These are phyloP conservation scores for Rhagophthalmus giganteus DNA, from an alignment of 2,888 invertebrate species.

Conservation along the genomic window DNA sequence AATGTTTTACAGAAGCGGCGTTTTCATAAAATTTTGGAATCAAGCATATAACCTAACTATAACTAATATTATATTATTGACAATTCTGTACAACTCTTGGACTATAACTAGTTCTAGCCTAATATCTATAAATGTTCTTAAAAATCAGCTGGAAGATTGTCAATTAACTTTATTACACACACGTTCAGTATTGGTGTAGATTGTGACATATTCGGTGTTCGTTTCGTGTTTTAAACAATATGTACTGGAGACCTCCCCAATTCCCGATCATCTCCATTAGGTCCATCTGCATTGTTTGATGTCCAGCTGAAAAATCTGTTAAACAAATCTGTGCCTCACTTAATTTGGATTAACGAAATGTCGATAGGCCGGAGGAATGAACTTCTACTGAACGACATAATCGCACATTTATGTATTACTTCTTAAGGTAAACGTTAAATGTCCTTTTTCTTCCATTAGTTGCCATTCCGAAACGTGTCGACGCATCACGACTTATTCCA, in stretches of 20 bases:
- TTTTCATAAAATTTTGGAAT: no score
- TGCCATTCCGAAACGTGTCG: no score
- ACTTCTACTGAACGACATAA: slow-evolving; percentile 8
- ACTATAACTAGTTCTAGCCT: slow-evolving; percentile 30
- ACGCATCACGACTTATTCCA: no score
- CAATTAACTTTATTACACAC: slow-evolving; percentile 30
- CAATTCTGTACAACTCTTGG: slow-evolving; percentile 27
- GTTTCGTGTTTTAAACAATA: slow-evolving; percentile 14
- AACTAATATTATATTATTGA: slow-evolving; percentile 18
- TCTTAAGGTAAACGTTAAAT: slow-evolving; percentile 23
- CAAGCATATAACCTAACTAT: background rate
- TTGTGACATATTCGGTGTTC: slow-evolving; percentile 19
- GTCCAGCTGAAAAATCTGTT: slow-evolving; percentile 26
- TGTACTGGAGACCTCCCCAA: slow-evolving; percentile 2
- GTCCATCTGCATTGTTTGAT: slow-evolving; percentile 15
- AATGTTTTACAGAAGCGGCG: slow-evolving; percentile 7
- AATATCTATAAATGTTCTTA: slow-evolving; percentile 26
- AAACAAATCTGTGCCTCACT: slow-evolving; percentile 32
- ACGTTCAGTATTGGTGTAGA: slow-evolving; percentile 25
- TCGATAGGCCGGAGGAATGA: slow-evolving; percentile 19
- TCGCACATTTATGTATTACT: slow-evolving; percentile 25
- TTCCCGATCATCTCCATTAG: slow-evolving; percentile 4
- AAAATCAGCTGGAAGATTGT: slow-evolving; percentile 29
- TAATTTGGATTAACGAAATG: slow-evolving; percentile 16
- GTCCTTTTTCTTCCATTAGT: no score